phyloP scores from a whole-genome alignment of 2,113 vertebrate species.

The Muscicapa adusta region DNA sequence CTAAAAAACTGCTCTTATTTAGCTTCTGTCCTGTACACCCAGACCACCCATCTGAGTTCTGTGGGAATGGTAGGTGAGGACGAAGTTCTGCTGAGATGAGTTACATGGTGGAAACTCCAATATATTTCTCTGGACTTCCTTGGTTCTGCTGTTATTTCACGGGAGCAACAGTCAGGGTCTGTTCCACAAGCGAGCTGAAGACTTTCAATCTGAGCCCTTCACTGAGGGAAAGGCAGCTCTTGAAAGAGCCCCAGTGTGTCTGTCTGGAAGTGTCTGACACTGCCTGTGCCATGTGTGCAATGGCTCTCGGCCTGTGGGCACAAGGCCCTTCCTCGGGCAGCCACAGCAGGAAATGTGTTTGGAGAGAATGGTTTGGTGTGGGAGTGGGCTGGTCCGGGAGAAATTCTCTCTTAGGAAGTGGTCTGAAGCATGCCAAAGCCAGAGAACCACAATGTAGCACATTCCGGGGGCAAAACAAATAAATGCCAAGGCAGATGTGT shows the following conservation, averaged over 20 bases:
- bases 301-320: slow-evolving; percentile 43
- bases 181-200: not conserved
- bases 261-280: slow-evolving; percentile 14
- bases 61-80: not conserved
- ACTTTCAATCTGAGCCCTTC: slow-evolving; percentile 28
- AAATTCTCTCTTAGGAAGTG: slow-evolving; percentile 57
- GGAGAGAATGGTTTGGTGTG: slow-evolving; percentile 34
- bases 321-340: slow-evolving; percentile 42
- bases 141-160: slow-evolving; percentile 15
- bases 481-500: not conserved
- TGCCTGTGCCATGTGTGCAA: slow-evolving; percentile 24
- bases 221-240: not conserved
- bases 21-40: not conserved
- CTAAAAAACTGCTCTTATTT: not conserved
- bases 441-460: not conserved
- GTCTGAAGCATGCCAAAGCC: slow-evolving; percentile 1
- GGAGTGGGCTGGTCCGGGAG: not conserved
- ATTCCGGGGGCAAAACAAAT: not conserved
- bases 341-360: slow-evolving; percentile 35
- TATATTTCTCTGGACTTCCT: not conserved
- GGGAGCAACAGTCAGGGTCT: not conserved
- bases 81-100: not conserved
- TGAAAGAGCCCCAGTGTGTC: slow-evolving; percentile 16
- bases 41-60: not conserved
- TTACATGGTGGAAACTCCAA: not conserved